These are phyloP conservation scores for Chaetorhynchus papuensis DNA, from an alignment of 2,113 vertebrate species.

Conservation along the genomic window DNA sequence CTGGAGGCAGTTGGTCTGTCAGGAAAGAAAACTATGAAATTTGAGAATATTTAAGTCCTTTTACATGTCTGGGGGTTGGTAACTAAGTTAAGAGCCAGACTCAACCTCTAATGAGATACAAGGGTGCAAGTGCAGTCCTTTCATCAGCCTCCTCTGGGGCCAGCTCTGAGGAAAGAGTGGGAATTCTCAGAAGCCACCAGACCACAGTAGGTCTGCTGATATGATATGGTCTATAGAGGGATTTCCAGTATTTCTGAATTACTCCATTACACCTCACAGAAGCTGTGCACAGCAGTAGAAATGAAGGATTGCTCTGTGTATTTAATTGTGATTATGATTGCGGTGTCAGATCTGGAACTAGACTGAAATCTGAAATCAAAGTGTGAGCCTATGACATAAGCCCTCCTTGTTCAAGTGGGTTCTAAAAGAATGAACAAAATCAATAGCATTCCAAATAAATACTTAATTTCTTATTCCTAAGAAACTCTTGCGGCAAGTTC, in stretches of 20 bases:
- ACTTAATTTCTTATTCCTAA: neutral
- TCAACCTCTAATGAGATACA: neutral
- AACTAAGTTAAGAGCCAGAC: neutral
- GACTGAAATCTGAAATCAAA: neutral
- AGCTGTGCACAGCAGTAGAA: neutral
- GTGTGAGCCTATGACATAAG: neutral
- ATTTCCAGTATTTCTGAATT: neutral
- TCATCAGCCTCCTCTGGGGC: neutral
- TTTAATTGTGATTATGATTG: neutral
- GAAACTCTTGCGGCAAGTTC: neutral
- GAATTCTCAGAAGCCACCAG: neutral
- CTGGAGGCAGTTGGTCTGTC: neutral
- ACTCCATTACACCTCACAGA: neutral
- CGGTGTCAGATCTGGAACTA: neutral
- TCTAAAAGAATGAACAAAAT: neutral
- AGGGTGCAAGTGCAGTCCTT: neutral
- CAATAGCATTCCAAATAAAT: neutral
- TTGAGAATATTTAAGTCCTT: neutral
- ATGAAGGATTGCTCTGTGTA: rapidly evolving
- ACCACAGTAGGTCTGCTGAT: neutral
- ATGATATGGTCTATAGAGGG: rapidly evolving
- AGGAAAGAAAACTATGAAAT: neutral
- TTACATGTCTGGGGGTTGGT: neutral
- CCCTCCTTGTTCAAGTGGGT: neutral
- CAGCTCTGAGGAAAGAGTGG: neutral